phyloP scores from a whole-genome alignment of 2,113 vertebrate species.

The Syngnathoides biaculeatus region DNA sequence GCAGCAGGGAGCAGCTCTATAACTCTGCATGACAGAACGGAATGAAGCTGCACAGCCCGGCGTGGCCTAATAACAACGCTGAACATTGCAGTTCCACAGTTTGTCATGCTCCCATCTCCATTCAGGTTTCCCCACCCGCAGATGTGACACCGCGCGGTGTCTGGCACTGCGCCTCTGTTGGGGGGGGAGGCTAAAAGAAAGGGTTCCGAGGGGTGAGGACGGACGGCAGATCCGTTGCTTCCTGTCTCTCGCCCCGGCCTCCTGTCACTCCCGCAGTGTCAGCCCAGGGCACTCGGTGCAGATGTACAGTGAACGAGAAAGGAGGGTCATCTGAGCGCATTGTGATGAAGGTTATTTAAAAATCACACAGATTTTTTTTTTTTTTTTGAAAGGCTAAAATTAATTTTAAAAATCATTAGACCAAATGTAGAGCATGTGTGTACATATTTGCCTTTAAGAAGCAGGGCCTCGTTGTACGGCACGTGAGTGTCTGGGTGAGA shows the following conservation, averaged over 20 bases:
- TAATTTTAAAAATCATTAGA: too few relatives aligned
- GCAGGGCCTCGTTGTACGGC: too few relatives aligned
- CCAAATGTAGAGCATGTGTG: too few relatives aligned
- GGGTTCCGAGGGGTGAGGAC: conserved; percentile 23
- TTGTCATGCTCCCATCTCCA: conserved; percentile 27
- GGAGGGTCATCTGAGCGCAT: conserved; percentile 32
- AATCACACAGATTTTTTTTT: conserved; percentile 47
- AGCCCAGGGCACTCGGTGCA: conserved; percentile 31
- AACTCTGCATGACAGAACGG: conserved; percentile 57
- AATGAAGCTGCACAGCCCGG: conserved; percentile 50
- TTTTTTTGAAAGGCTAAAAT: too few relatives aligned
- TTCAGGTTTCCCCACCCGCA: conserved; percentile 36
- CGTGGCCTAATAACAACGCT: conserved; percentile 48
- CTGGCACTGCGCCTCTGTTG: conserved; percentile 37
- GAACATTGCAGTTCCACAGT: conserved; percentile 39
- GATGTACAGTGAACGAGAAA: conserved; percentile 28
- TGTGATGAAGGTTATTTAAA: conserved; percentile 37
- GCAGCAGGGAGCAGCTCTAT: conserved; percentile 53
- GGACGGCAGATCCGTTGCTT: conserved; percentile 27
- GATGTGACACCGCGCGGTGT: conserved; percentile 36
- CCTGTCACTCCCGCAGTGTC: conserved; percentile 29
- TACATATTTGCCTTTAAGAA: too few relatives aligned
- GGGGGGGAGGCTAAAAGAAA: conserved; percentile 15
- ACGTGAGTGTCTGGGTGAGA: too few relatives aligned
- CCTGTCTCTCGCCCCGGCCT: conserved; percentile 9